Conservation (phyloP, 1,140 invertebrate species). For the Drosophila willistoni region DNA sequence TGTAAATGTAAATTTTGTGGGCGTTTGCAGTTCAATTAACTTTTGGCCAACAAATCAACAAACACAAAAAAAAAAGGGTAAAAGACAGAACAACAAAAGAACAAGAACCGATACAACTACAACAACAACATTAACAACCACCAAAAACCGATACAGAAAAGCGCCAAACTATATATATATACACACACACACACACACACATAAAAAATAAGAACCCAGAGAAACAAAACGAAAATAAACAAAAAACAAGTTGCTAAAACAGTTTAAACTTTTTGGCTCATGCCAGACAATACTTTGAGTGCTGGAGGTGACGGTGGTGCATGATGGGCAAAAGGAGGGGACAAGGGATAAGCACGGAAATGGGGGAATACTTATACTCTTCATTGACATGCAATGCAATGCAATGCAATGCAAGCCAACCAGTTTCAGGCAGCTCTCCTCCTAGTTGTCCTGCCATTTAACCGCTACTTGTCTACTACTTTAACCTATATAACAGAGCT, state of each 20-base stretch:
- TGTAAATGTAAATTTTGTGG: constrained; percentile 56
- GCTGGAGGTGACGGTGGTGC: neutral
- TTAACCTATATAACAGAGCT: constrained; percentile 13
- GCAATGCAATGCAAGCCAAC: constrained; percentile 27
- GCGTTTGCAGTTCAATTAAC: constrained; percentile 64
- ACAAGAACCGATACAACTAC: constrained; percentile 17
- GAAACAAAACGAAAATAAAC: constrained; percentile 12
- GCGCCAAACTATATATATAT: constrained; percentile 15
- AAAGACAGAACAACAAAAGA: constrained; percentile 2
- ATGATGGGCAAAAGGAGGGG: neutral
- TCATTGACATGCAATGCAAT: constrained; percentile 62
- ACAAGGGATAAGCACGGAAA: neutral
- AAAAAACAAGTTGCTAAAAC: constrained; percentile 46
- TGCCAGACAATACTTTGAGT: constrained; percentile 43
- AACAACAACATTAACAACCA: constrained; percentile 9
- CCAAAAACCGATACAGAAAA: constrained; percentile 22
- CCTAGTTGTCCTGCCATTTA: neutral
- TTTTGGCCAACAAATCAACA: constrained; percentile 45
- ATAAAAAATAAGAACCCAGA: constrained; percentile 6
- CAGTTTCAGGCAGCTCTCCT: constrained; percentile 4
- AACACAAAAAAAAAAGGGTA: neutral
- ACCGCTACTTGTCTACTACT: constrained; percentile 11
- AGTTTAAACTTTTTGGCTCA: constrained; percentile 63
- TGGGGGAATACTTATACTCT: constrained; percentile 26
- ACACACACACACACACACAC: constrained; percentile 13